phyloP scores from a whole-genome alignment of 92 coral and sea anemone species.

The Diadumene lineata region DNA sequence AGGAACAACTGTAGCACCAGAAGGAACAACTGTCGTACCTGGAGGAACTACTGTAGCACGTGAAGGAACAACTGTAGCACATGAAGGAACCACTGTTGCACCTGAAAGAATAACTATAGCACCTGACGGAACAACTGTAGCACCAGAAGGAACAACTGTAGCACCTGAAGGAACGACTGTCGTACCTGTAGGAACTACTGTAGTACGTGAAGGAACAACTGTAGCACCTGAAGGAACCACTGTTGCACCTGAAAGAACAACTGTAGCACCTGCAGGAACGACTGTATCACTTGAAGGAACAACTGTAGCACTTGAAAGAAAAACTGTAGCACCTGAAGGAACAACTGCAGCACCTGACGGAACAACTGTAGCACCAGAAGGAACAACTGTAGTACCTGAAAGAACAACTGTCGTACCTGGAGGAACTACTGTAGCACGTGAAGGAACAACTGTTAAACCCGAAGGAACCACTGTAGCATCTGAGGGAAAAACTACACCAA shows the following conservation, averaged over 20 bases:
- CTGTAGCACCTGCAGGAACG: background rate
- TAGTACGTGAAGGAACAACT: background rate
- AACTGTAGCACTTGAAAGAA: background rate
- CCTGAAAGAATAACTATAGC: background rate
- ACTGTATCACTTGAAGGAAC: background rate
- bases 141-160: constrained; percentile 3
- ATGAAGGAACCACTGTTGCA: background rate
- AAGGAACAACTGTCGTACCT: background rate
- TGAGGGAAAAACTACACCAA: background rate
- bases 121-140: background rate
- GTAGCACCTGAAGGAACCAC: background rate
- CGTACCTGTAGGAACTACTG: background rate
- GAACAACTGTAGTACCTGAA: background rate
- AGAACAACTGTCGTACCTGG: constrained; percentile 1
- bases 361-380: background rate
- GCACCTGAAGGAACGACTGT: background rate
- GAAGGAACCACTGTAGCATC: constrained; percentile 16
- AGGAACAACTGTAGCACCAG: constrained; percentile 8
- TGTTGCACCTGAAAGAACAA: background rate
- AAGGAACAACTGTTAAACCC: background rate
- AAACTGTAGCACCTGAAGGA: background rate
- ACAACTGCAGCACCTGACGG: background rate
- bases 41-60: background rate
- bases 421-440: background rate
- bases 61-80: background rate